These are phyloP conservation scores for Drosophila pseudoananassae DNA, from an alignment of 1,140 invertebrate species.

Conservation along the genomic window DNA sequence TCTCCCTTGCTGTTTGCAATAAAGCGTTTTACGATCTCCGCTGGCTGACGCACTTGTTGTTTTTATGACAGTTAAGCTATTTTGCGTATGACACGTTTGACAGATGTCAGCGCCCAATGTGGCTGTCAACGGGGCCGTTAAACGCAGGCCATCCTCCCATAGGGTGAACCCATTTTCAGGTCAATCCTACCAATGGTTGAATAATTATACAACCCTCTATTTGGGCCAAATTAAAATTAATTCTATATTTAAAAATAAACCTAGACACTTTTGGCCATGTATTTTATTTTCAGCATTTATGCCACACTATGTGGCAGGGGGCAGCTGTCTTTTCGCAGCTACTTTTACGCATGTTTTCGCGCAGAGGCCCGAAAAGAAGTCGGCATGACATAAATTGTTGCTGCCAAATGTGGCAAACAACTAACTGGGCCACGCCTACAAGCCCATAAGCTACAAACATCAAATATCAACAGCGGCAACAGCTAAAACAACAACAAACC, in stretches of 20 bases:
- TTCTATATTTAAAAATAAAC: not conserved
- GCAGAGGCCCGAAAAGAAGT: conserved; percentile 56
- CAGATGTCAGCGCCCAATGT: conserved; percentile 65
- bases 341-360: conserved; percentile 81
- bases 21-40: conserved; percentile 72
- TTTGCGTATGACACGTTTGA: conserved; percentile 81
- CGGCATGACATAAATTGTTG: conserved; percentile 75
- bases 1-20: conserved; percentile 50
- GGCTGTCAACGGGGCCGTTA: conserved; percentile 67
- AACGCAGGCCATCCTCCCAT: conserved; percentile 42
- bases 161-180: no score
- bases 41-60: conserved; percentile 54
- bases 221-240: no score
- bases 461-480: conserved; percentile 60
- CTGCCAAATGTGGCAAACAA: conserved; percentile 74
- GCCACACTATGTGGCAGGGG: no score
- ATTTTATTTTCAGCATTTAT: conserved; percentile 54
- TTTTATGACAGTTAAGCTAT: conserved; percentile 82
- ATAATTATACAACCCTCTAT: no score
- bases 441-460: conserved; percentile 53
- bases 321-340: conserved; percentile 50
- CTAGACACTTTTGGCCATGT: conserved; percentile 23
- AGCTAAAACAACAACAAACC: conserved; percentile 40
- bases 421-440: conserved; percentile 75
- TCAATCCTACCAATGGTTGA: not conserved